Percentiles rank a stretch among this genome's conserved stretches.
Conservation (phyloP, 2,797 vertebrate genomes). For the Mormyrus hasselquistii region DNA sequence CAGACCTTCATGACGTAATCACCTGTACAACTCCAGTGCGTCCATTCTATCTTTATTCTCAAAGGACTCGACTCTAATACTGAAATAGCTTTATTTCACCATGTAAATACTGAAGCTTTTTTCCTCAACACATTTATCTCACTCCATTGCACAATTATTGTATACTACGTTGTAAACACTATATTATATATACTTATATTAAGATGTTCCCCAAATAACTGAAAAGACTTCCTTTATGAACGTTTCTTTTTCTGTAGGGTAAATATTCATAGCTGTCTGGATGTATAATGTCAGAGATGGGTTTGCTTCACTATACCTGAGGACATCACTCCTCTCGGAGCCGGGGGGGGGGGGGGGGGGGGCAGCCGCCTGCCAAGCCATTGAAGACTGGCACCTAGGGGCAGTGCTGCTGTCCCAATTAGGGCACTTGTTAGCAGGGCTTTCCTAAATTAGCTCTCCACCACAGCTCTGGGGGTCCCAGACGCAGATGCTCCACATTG, state of each 20-base stretch:
- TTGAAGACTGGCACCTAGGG: background rate
- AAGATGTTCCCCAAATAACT: background rate
- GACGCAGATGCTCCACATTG: background rate
- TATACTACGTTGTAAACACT: background rate
- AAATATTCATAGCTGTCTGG: background rate
- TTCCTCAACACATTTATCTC: background rate
- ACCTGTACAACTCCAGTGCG: background rate
- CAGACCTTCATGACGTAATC: background rate
- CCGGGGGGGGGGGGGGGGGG: background rate
- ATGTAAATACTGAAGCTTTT: background rate
- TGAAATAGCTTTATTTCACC: background rate
- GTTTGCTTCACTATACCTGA: background rate
- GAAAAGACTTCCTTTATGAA: background rate
- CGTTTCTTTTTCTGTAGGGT: background rate
- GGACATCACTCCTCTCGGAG: background rate
- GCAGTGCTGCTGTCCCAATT: background rate
- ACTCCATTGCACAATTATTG: background rate
- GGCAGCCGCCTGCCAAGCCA: background rate
- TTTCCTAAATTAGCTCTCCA: background rate
- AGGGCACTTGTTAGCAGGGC: background rate
- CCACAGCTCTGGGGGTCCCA: background rate
- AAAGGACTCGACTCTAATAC: background rate
- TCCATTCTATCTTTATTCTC: background rate
- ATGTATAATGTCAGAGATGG: background rate
- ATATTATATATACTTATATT: background rate